Percentiles rank a stretch among this genome's conserved stretches.
These are phyloP conservation scores for Thereuonema tuberculata DNA, from an alignment of 1,140 invertebrate species.

Conservation along the genomic window DNA sequence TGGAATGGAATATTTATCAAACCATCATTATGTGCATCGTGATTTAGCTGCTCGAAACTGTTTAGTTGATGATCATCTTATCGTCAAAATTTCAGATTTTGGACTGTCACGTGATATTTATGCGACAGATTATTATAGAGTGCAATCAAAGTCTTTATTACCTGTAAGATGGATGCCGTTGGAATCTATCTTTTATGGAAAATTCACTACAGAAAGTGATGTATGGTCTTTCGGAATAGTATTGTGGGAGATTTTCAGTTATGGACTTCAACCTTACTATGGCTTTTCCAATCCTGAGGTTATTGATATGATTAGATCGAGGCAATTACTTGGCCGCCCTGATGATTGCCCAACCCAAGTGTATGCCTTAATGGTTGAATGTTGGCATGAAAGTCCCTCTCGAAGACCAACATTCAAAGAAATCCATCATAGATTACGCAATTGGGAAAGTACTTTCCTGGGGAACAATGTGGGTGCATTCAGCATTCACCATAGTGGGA, in stretches of 20 bases:
- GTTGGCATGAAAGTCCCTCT: constrained; percentile 86
- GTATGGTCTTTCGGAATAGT: too few relatives aligned
- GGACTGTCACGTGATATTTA: constrained; percentile 84
- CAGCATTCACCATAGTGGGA: constrained; percentile 34
- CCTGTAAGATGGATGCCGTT: constrained; percentile 75
- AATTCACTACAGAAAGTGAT: too few relatives aligned
- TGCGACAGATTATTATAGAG: constrained; percentile 54
- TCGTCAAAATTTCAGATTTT: constrained; percentile 94
- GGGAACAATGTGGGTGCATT: background rate
- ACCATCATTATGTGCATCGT: constrained; percentile 91
- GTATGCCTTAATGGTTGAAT: constrained; percentile 90
- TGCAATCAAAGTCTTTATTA: too few relatives aligned
- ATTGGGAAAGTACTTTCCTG: constrained; percentile 38
- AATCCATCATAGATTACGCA: constrained; percentile 54
- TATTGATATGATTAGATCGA: constrained; percentile 85
- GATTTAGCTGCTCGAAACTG: constrained; percentile 94
- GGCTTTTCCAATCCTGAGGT: too few relatives aligned
- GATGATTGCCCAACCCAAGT: constrained; percentile 79
- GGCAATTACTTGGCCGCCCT: constrained; percentile 87
- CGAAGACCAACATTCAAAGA: constrained; percentile 77
- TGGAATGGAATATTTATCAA: constrained; percentile 89
- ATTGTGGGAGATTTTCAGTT: too few relatives aligned
- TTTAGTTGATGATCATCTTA: constrained; percentile 80
- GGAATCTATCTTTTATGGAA: constrained; percentile 91
- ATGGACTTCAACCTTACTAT: too few relatives aligned